Base-by-base conservation (phyloP, 2,113 vertebrate species). In the Oryzias woworae region DNA sequence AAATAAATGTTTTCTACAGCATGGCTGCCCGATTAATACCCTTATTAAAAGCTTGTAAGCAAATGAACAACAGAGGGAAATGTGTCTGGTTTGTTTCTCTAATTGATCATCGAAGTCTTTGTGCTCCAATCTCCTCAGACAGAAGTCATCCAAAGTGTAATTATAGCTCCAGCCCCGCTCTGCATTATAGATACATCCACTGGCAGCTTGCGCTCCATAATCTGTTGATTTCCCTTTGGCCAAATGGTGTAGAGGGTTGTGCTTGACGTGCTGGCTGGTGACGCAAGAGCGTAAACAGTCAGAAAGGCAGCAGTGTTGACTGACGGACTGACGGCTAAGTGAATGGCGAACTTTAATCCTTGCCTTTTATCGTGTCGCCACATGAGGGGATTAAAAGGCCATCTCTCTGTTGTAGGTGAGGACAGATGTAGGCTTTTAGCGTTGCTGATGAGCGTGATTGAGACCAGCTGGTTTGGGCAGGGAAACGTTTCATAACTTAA, bases 381-480 rank as follows among this genome's bases (percentile, higher is more conserved):
- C 79, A 81, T 47, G 75, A 78, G 62, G 68, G 82, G 86, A 88
- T 87, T 89, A 87, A 73, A 83, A 65, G 63, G 58, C 64, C 75
- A 53, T 67, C 72, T 58, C 53, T 76, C 43, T 72, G 69, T 70
- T 69, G 65, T 83, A 80, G 83, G 75, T 85, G 63, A 63, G 64
- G 53, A 77, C 73, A 82, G 75, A 87, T 87, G 77, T 75, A 56
- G 69, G 76, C 73, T 71, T 75, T 76, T n/a, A 23, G 53, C 55
- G 44, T 55, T n/a, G 15, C 24, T 26, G 66, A 67, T 68, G 76
- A 71, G 45, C 73, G 66, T 75, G 17, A 42, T 64, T 53, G n/a
- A 59, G 55, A 55, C 59, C 17, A 1, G 15, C 4, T 22, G n/a
- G 31, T 42, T 66, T 61, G 43, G n/a, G 24, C 60, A 72, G 0